Evolutionary conservation across 1,140 invertebrate species (phyloP).

Genomic region (Theocolax elegans): DNA sequence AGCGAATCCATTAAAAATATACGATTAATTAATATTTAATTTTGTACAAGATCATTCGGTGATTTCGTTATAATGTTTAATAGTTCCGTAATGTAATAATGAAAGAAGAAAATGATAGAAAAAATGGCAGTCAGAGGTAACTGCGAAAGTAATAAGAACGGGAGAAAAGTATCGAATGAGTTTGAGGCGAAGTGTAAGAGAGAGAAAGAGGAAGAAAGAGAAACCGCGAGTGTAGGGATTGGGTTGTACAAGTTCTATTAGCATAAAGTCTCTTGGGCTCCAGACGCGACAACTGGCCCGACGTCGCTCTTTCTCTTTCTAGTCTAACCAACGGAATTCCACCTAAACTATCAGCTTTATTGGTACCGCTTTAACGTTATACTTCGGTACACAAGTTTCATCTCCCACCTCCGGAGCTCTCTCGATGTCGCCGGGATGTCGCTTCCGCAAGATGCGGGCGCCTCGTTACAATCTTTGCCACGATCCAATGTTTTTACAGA

Average conservation of each 20-base stretch:
- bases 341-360: constrained; percentile 61
- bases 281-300: constrained; percentile 56
- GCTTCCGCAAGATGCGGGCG: constrained; percentile 1
- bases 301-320: constrained; percentile 31
- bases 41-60: too few species aligned
- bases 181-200: neutral
- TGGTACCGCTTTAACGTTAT: constrained; percentile 53
- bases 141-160: neutral
- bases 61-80: too few species aligned
- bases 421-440: constrained; percentile 1
- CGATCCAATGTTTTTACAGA: neutral
- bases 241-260: constrained; percentile 58
- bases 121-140: too few species aligned
- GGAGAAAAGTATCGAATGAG: neutral
- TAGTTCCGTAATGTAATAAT: too few species aligned
- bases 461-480: constrained; percentile 17
- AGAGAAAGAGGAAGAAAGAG: neutral
- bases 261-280: constrained; percentile 58
- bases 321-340: constrained; percentile 26
- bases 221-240: constrained; percentile 35
- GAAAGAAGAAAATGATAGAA: too few species aligned
- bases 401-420: too few species aligned
- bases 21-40: too few species aligned
- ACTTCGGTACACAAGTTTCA: constrained; percentile 35
- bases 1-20: too few species aligned